Conservation (phyloP, 1,140 invertebrate genomes). For the Medauroidea extradentata region DNA sequence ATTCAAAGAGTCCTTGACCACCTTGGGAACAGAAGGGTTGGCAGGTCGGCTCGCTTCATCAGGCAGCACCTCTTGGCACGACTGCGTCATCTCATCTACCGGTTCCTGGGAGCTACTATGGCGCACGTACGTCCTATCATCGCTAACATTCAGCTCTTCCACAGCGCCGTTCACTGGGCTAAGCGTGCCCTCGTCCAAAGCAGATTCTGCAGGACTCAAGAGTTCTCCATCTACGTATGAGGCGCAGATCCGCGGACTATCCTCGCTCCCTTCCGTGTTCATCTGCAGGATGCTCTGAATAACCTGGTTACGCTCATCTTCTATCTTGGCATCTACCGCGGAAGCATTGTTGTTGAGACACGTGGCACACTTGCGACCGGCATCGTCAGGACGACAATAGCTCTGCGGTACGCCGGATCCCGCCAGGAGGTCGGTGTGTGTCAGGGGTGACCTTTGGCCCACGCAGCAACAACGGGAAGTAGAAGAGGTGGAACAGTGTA, state of each 20-base stretch:
- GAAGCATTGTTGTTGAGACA: slow-evolving; percentile 9
- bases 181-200: neutral
- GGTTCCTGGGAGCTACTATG: neutral
- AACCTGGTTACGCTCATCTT: no score
- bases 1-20: slow-evolving; percentile 17
- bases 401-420: slow-evolving; percentile 5
- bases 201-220: neutral
- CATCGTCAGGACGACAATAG: neutral
- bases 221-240: neutral
- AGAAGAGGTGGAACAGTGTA: slow-evolving; percentile 13
- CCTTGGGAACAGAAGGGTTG: slow-evolving; percentile 17
- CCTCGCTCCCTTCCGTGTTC: neutral
- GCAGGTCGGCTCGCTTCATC: neutral
- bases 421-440: neutral
- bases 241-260: neutral
- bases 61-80: neutral
- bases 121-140: neutral
- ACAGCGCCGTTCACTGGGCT: no score
- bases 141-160: neutral
- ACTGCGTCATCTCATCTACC: neutral
- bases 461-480: slow-evolving; percentile 3
- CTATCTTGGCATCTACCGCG: no score
- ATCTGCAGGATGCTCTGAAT: no score
- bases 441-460: neutral
- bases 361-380: neutral